Percentiles rank a stretch among this genome's conserved stretches.
Evolutionary conservation across 2,797 vertebrate genomes (phyloP).

Genomic region (Melanotaenia maccullochi): DNA sequence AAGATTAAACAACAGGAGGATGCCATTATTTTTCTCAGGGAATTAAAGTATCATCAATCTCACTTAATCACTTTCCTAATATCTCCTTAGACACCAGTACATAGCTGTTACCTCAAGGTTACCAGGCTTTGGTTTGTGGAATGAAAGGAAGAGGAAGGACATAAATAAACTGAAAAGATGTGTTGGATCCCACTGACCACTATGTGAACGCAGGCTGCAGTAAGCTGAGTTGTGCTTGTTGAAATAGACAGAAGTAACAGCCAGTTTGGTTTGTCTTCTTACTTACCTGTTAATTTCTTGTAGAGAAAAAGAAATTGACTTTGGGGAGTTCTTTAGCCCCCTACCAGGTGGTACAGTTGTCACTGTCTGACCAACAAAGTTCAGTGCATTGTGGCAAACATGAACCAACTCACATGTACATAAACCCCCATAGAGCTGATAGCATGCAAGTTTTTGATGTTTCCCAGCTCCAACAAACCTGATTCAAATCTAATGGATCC

Average conservation of each 20-base stretch:
- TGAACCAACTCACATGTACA: slow-evolving; percentile 1
- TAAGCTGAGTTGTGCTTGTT: slow-evolving; percentile 29
- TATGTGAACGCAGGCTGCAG: slow-evolving; percentile 41
- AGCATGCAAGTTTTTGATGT: background rate
- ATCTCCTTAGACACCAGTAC: slow-evolving; percentile 75
- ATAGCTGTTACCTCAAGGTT: slow-evolving; percentile 83
- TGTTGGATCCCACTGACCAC: slow-evolving; percentile 32
- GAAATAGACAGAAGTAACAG: slow-evolving; percentile 46
- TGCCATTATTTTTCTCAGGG: slow-evolving; percentile 81
- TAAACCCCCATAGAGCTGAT: background rate
- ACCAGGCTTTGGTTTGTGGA: slow-evolving; percentile 74
- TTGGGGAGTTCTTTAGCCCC: slow-evolving; percentile 32
- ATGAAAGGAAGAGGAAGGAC: slow-evolving; percentile 33
- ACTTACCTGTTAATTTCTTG: slow-evolving; percentile 61
- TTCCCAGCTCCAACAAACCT: too few species aligned
- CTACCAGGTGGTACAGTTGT: slow-evolving; percentile 63
- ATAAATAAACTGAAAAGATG: slow-evolving; percentile 29
- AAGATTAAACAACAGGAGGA: slow-evolving; percentile 84
- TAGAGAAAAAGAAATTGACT: slow-evolving; percentile 31
- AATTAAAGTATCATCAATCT: slow-evolving; percentile 85
- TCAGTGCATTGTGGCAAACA: slow-evolving; percentile 12
- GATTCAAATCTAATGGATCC: too few species aligned
- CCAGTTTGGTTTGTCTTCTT: slow-evolving; percentile 62
- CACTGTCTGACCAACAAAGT: slow-evolving; percentile 59
- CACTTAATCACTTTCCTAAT: slow-evolving; percentile 83